Evolutionary conservation across 2,113 vertebrate species (phyloP).

Genomic region (Oreochromis tanganicae): DNA sequence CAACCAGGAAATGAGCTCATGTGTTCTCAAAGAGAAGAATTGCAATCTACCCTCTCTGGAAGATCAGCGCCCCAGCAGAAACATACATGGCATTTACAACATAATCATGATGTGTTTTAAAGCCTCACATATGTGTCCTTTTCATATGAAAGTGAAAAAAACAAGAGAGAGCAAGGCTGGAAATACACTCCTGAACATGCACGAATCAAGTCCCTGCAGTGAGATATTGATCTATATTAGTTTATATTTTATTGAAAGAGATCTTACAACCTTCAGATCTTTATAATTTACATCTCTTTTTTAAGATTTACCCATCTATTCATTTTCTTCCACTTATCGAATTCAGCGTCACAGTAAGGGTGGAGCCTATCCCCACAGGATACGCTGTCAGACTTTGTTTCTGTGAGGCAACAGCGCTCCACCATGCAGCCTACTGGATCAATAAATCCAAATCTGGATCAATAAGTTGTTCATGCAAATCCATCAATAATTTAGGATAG

Average conservation of each 20-base stretch:
- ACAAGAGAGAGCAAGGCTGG: not conserved
- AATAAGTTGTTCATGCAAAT: not conserved
- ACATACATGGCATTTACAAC: not conserved
- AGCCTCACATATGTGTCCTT: not conserved
- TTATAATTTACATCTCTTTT: not conserved
- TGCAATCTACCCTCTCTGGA: not conserved
- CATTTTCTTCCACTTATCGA: not conserved
- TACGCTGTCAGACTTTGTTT: not conserved
- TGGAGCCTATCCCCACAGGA: not conserved
- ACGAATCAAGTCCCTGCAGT: not conserved
- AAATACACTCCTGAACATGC: not conserved
- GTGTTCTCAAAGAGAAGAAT: not conserved
- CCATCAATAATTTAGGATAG: not conserved
- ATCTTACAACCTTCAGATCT: not conserved
- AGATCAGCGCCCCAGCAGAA: not conserved
- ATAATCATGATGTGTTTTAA: not conserved
- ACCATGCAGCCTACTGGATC: not conserved
- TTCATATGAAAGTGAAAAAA: not conserved
- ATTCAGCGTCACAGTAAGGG: not conserved
- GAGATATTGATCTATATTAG: not conserved
- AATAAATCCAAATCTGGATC: not conserved
- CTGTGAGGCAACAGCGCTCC: not conserved
- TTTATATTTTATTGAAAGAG: not conserved
- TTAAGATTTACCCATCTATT: not conserved
- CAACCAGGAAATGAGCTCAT: slow-evolving; percentile 54